Conservation (phyloP, 2,797 vertebrate genomes). For the Channa striata region DNA sequence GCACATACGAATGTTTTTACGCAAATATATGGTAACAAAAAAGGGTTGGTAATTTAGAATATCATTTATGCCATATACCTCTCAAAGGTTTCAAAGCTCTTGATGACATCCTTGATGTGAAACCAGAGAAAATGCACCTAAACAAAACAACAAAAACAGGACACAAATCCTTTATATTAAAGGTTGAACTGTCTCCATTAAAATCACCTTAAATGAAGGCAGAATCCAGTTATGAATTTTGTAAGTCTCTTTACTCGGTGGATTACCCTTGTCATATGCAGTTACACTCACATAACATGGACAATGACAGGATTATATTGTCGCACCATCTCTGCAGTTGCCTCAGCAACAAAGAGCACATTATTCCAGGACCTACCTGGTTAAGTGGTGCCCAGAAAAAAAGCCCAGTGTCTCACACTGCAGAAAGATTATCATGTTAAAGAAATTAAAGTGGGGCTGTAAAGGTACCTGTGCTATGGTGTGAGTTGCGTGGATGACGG, state of each 20-base stretch:
- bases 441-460: conserved; percentile 54
- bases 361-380: conserved; percentile 68
- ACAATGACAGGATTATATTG: conserved; percentile 73
- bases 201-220: neutral
- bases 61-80: conserved; percentile 85
- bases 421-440: conserved; percentile 66
- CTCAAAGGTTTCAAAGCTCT: conserved; percentile 95
- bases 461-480: conserved; percentile 93
- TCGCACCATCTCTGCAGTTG: conserved; percentile 60
- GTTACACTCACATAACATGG: conserved; percentile 58
- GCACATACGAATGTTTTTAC: neutral
- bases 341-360: conserved; percentile 76
- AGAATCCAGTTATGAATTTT: neutral
- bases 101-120: conserved; percentile 96
- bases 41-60: neutral
- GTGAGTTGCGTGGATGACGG: conserved; percentile 90
- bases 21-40: neutral
- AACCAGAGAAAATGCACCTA: conserved; percentile 99
- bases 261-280: conserved; percentile 44
- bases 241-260: conserved; percentile 14
- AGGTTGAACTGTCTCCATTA: neutral
- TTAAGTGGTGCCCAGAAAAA: conserved; percentile 48
- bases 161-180: neutral
- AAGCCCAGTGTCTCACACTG: conserved; percentile 47
- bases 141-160: conserved; percentile 31